Percentiles rank a stretch among this genome's conserved stretches.
These are phyloP conservation scores for Taurulus bubalis DNA, from an alignment of 2,113 vertebrate species.

Conservation along the genomic window DNA sequence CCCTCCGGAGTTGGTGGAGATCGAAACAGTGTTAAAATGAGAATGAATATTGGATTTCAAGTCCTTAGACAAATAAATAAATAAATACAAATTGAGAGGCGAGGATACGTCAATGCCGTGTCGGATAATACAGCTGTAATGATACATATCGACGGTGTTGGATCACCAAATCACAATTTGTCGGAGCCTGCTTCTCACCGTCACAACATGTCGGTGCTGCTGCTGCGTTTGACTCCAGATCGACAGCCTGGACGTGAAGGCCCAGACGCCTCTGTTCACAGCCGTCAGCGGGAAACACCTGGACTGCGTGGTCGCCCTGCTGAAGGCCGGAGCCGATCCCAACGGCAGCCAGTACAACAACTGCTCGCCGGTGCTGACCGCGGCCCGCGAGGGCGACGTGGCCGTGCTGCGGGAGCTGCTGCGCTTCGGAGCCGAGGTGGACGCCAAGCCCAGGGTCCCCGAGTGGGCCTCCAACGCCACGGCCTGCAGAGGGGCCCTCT, in stretches of 20 bases:
- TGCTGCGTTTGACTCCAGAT: constrained; percentile 68
- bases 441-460: constrained; percentile 87
- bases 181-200: not conserved
- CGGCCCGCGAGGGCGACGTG: constrained; percentile 87
- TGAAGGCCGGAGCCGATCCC: constrained; percentile 90
- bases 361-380: constrained; percentile 90
- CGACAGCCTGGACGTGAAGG: constrained; percentile 93
- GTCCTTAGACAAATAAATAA: not conserved
- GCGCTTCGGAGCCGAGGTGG: constrained; percentile 86
- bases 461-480: constrained; percentile 87
- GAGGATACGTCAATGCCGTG: not conserved
- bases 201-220: not conserved
- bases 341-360: constrained; percentile 92
- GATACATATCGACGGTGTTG: not conserved
- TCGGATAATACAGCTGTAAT: not conserved
- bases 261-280: constrained; percentile 94
- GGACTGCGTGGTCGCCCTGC: constrained; percentile 88
- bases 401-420: constrained; percentile 88
- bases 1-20: not conserved
- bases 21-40: not conserved
- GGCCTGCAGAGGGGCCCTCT: constrained; percentile 90
- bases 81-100: not conserved
- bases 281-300: constrained; percentile 91
- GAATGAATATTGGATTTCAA: not conserved
- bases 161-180: not conserved